Evolutionary conservation across 1,140 invertebrate species (phyloP), one percentile per base, ranked within the genome.

Genomic region (Ceratina australensis): DNA sequence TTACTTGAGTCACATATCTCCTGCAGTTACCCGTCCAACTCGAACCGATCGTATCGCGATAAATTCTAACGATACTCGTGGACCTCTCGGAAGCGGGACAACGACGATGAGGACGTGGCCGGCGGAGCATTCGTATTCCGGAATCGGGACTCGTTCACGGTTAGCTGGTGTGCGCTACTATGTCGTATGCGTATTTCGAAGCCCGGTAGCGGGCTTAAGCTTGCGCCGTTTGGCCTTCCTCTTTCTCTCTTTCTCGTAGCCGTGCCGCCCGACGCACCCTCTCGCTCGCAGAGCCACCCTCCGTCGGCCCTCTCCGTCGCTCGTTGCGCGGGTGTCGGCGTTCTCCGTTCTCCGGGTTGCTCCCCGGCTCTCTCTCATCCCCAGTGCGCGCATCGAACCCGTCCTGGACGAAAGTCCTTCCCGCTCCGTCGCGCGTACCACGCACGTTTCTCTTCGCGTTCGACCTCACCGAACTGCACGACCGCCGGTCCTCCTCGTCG

Each of bases 371-470:
- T 85, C 84, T 88, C 83, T 85, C 86, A 85, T 87, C 85, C 69
- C 86, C 90, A 91, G 90, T 91, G 87, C 86, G 89, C 90, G 88
- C 88, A 90, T 87, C 87, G 87, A 89, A 90, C 87, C 87, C 90
- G 90, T 90, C 89, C 89, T 87, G 89, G 87, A 90, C 89, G 86
- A 89, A 89, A 85, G 89, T 91, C 90, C 87, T 89, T 87, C 83
- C 71, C 87, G 81, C 72, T 86, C 81, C 81, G 77, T 74, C 76
- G 68, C 75, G 72, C 78, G 57, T 75, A 75, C 71, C 66, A 81
- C 79, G 74, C 83, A 76, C 79, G 71, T 81, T 84, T 83, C 71
- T 47, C 33, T 16, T 20, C 50, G 52, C 33, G 28, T 42, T 54
- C 72, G 28, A 54, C 28, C 47, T n/a, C 22, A 16, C 12, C 57